Base-by-base conservation (phyloP, 2,888 invertebrate genomes). In the Nymphalis urticae region DNA sequence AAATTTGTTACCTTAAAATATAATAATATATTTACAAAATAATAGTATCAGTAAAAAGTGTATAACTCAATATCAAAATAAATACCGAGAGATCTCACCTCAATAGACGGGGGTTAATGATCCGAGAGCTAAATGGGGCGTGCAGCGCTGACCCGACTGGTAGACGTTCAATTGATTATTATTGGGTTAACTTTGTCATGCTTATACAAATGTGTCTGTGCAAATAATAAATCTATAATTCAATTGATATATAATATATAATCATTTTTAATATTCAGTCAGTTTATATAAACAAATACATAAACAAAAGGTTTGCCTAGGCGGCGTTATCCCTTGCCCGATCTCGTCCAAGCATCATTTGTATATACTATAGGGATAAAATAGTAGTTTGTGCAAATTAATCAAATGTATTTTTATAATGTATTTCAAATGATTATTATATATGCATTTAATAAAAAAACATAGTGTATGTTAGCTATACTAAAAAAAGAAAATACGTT, bases 51-150 rank as follows among this genome's bases (percentile, higher is more conserved):
- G 17, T 5, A 27, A 48, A 2, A 13, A 48, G 7, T 19, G 1
- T 48, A 42, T 13, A 48, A 16, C n/a, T 27, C 8, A 27, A 36
- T 48, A 61, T 50, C 32, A 48, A 51, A 48, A 66, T 48, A 62
- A 62, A 66, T 60, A 66, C 32, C 53, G 50, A 68, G 64, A 62
- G 75, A 75, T 76, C 70, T 72, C 76, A 75, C 75, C 77, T 76
- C 76, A 77, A 78, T 75, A 72, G 75, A 74, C 72, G 68, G 76
- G 42, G 75, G 75, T 76, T 79, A 82, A 83, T 80, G 81, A 78
- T 72, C 77, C 79, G 74, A 62, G 36, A 67, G 54, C 71, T 64
- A 76, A 81, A 81, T 80, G 77, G 74, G 68, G 73, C 76, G 75
- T 64, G 53, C 53, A 53, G 60, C 19, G 67, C 70, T 71, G 70